These are phyloP conservation scores for Drosophila asahinai DNA, from an alignment of 1,140 invertebrate species.

Conservation along the genomic window DNA sequence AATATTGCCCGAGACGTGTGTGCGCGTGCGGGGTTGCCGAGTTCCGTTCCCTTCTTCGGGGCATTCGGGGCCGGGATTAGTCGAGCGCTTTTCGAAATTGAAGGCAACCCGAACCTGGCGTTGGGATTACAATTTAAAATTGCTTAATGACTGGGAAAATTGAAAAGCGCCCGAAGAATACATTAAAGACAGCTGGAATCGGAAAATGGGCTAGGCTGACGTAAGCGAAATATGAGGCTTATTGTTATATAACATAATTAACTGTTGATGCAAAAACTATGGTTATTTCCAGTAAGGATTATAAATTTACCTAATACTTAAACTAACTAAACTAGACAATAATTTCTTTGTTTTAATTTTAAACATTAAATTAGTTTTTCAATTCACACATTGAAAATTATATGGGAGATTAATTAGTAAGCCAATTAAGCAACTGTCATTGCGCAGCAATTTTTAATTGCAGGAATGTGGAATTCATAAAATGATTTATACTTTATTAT, in stretches of 20 bases:
- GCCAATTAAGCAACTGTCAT: not conserved
- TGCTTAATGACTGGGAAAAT: slow-evolving; percentile 47
- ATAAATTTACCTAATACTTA: too few species aligned
- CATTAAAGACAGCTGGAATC: slow-evolving; percentile 3
- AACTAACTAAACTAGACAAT: not conserved
- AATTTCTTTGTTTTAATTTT: not conserved
- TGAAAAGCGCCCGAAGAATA: slow-evolving; percentile 12
- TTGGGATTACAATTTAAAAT: slow-evolving; percentile 40
- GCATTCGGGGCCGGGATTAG: not conserved
- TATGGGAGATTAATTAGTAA: not conserved
- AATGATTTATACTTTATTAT: not conserved
- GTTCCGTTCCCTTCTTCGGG: not conserved
- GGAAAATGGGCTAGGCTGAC: slow-evolving; percentile 11
- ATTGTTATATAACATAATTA: slow-evolving; percentile 20
- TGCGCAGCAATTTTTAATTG: not conserved
- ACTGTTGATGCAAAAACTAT: not conserved
- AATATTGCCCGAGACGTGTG: slow-evolving; percentile 63
- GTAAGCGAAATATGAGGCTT: not conserved
- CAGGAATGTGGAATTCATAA: too few species aligned
- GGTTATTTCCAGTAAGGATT: not conserved
- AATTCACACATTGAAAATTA: not conserved
- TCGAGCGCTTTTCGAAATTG: not conserved
- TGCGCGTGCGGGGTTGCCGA: slow-evolving; percentile 4
- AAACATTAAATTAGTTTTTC: not conserved
- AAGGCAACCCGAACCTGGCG: slow-evolving; percentile 10